phyloP scores from a whole-genome alignment of 2,113 vertebrate genomes.

The Nymphicus hollandicus region DNA sequence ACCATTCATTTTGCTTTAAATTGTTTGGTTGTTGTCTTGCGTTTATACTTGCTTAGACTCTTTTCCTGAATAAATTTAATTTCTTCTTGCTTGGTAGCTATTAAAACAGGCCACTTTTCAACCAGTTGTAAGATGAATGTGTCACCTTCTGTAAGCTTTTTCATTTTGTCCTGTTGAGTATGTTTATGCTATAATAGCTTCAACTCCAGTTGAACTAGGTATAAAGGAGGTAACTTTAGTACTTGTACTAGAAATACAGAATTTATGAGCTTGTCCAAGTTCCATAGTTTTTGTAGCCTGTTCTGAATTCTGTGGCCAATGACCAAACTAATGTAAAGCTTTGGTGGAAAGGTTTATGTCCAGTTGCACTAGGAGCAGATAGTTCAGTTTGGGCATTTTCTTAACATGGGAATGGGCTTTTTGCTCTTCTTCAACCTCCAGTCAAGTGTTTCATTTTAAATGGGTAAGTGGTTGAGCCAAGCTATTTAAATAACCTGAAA shows the following conservation, averaged over 20 bases:
- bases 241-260: not conserved
- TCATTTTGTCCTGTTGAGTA: not conserved
- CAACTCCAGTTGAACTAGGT: not conserved
- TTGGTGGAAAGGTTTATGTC: not conserved
- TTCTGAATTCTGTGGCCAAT: not conserved
- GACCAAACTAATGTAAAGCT: not conserved
- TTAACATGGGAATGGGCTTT: not conserved
- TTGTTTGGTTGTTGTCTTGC: not conserved
- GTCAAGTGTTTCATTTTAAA: not conserved
- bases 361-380: not conserved
- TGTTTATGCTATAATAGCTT: not conserved
- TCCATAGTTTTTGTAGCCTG: not conserved
- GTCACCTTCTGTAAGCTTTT: not conserved
- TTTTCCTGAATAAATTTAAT: not conserved
- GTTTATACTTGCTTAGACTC: not conserved
- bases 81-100: not conserved
- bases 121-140: not conserved
- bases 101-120: not conserved
- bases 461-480: not conserved
- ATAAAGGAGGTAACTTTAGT: not conserved
- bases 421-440: not conserved
- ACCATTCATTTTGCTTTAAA: slow-evolving; percentile 7
- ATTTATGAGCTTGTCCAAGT: not conserved
- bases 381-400: not conserved
- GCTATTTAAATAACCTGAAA: not conserved